Percentiles rank a stretch among this genome's conserved stretches.
Conservation (phyloP, 2,113 vertebrate genomes). For the Corythornis vintsioides region DNA sequence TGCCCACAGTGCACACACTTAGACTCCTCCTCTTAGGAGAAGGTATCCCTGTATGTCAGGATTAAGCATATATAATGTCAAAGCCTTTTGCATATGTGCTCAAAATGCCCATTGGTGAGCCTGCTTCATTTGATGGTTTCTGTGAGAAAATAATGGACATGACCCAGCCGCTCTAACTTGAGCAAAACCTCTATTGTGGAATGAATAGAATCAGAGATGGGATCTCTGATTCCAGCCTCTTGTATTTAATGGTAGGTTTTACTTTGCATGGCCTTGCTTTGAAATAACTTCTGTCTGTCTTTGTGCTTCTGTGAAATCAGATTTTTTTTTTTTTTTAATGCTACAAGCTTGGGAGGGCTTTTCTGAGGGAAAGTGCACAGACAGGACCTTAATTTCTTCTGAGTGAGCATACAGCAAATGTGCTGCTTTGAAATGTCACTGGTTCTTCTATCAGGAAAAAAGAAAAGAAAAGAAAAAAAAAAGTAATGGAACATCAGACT, state of each 20-base stretch:
- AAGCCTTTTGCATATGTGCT: not conserved
- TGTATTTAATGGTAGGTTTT: constrained; percentile 29
- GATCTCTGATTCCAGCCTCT: constrained; percentile 36
- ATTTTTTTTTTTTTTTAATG: constrained; percentile 13
- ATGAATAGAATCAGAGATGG: constrained; percentile 17
- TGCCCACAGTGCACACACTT: not conserved
- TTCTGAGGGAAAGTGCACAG: constrained; percentile 44
- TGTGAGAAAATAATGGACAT: constrained; percentile 22
- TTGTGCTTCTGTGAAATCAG: constrained; percentile 38
- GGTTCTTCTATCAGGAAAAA: not conserved
- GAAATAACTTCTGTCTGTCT: constrained; percentile 41
- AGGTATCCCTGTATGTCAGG: not conserved
- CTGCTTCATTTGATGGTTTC: not conserved
- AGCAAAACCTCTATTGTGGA: not conserved
- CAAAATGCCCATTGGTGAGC: not conserved
- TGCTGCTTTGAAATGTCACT: constrained; percentile 50
- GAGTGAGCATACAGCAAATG: not conserved
- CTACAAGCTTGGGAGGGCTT: not conserved
- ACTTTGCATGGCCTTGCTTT: constrained; percentile 25
- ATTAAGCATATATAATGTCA: not conserved
- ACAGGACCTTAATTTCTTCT: constrained; percentile 10
- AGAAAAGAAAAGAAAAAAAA: not conserved
- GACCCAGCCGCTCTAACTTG: not conserved
- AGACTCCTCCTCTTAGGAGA: not conserved
- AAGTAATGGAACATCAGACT: not conserved